Evolutionary conservation across 2,113 vertebrate genomes (phyloP).

Genomic region (Columba janthina): DNA sequence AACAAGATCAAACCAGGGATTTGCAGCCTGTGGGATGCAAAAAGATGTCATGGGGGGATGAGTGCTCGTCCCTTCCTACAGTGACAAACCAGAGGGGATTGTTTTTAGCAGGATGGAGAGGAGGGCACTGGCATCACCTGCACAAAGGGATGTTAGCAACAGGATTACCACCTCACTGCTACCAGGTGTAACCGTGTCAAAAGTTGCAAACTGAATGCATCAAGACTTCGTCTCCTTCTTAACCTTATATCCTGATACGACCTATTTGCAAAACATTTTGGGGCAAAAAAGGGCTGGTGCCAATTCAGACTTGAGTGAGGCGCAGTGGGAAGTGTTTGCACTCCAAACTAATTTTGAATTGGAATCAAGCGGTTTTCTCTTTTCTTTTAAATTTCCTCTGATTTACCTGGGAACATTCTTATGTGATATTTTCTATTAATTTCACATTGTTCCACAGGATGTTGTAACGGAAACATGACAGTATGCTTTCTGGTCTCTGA

Average conservation of each 20-base stretch:
- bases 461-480: not conserved
- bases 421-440: not conserved
- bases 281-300: not conserved
- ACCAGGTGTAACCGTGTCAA: too few relatives aligned
- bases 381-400: not conserved
- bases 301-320: not conserved
- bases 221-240: not conserved
- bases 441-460: not conserved
- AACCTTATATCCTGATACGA: not conserved
- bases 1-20: conserved; percentile 58
- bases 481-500: not conserved
- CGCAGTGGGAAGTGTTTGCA: not conserved
- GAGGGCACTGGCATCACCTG: not conserved
- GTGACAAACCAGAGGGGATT: not conserved
- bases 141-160: not conserved
- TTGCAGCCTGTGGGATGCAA: conserved; percentile 59
- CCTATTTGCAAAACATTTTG: not conserved
- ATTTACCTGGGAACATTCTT: not conserved
- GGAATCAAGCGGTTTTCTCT: not conserved
- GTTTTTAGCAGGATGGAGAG: not conserved
- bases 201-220: not conserved
- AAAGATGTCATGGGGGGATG: conserved; percentile 13
- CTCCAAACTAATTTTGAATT: not conserved
- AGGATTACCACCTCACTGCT: not conserved
- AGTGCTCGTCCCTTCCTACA: not conserved